Evolutionary conservation across 2,113 vertebrate species (phyloP).

Genomic region (Rhynchomys soricoides): DNA sequence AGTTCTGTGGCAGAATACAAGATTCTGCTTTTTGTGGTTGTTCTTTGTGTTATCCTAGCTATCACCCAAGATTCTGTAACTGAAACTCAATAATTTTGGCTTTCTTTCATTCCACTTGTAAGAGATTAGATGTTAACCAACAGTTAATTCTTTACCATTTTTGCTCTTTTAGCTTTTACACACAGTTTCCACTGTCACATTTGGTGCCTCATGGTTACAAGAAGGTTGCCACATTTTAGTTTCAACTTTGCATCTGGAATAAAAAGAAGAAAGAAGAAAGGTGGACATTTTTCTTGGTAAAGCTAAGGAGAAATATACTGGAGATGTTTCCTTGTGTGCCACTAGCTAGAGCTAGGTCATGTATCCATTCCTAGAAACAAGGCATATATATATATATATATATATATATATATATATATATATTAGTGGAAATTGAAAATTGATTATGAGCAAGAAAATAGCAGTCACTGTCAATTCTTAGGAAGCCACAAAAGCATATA

Average conservation of each 20-base stretch:
- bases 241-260: not conserved
- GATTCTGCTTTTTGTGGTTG: not conserved
- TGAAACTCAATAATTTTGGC: not conserved
- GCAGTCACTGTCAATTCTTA: not conserved
- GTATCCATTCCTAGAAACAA: not conserved
- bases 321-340: not conserved
- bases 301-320: not conserved
- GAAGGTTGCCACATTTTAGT: not conserved
- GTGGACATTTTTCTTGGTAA: not conserved
- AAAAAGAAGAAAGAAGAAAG: not conserved
- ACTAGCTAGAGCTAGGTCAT: not conserved
- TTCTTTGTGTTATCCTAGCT: not conserved
- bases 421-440: not conserved
- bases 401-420: not conserved
- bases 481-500: constrained; percentile 31
- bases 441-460: not conserved
- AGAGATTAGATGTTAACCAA: not conserved
- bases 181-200: not conserved
- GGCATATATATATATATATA: not conserved
- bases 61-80: not conserved
- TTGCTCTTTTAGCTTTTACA: not conserved
- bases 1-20: not conserved
- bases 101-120: not conserved
- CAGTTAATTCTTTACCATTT: not conserved
- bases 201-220: not conserved